phyloP scores from a whole-genome alignment of 2,113 vertebrate genomes.

The Merops nubicus region DNA sequence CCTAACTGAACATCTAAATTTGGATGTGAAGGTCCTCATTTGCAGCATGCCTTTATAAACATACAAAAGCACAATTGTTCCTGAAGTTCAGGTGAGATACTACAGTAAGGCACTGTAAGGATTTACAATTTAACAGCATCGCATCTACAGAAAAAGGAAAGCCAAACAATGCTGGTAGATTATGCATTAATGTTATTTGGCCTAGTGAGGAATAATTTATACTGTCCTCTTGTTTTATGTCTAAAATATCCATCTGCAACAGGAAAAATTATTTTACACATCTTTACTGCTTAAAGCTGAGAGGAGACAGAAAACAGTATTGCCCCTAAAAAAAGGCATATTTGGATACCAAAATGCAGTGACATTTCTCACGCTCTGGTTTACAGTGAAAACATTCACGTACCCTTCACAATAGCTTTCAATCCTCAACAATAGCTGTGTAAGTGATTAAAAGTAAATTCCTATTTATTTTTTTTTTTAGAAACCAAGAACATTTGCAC shows the following conservation, averaged over 20 bases:
- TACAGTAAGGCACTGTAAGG: neutral
- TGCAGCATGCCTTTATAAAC: neutral
- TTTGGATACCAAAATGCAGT: neutral
- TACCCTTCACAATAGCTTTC: neutral
- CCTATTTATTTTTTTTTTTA: neutral
- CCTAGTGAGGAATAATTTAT: neutral
- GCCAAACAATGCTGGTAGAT: neutral
- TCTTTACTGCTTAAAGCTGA: neutral
- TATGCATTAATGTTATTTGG: neutral
- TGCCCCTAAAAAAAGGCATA: neutral
- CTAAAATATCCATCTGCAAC: neutral
- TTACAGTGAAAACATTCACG: neutral
- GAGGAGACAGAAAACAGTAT: neutral
- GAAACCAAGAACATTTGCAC: neutral
- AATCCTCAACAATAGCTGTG: neutral
- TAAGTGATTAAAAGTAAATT: neutral
- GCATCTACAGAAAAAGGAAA: neutral
- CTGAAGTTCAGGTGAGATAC: neutral
- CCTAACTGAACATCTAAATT: accelerated
- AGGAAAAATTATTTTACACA: neutral
- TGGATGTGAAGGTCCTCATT: neutral
- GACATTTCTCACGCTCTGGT: neutral
- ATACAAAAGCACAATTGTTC: neutral
- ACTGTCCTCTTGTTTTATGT: neutral
- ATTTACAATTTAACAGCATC: neutral